Percentiles rank a stretch among this genome's conserved stretches.
Conservation (phyloP, 2,113 vertebrate species). For the Dipodomys stephensi region DNA sequence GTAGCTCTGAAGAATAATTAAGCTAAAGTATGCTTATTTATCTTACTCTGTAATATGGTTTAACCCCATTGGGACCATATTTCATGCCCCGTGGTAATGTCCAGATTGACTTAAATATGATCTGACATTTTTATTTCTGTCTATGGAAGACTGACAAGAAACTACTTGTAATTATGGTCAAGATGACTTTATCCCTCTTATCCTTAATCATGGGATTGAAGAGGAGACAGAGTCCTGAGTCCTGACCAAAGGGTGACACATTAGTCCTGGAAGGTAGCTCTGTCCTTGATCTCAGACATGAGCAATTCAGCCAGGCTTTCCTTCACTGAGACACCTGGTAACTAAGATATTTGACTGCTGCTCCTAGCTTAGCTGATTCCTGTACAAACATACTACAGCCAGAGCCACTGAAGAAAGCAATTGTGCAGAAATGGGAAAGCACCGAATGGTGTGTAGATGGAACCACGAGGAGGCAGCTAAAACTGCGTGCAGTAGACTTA, state of each 20-base stretch:
- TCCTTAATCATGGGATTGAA: background rate
- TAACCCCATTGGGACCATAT: background rate
- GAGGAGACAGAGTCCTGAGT: background rate
- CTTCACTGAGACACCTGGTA: no score
- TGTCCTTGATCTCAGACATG: background rate
- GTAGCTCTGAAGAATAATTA: background rate
- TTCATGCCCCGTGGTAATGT: background rate
- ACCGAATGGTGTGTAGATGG: background rate
- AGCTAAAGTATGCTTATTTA: background rate
- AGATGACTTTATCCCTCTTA: background rate
- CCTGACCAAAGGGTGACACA: background rate
- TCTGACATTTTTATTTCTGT: background rate
- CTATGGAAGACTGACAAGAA: background rate
- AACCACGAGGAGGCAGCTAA: background rate
- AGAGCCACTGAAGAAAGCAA: background rate
- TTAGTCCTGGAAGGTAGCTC: background rate
- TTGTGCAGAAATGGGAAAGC: background rate
- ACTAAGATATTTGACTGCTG: background rate
- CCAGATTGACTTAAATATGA: background rate
- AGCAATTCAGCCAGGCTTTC: rapidly evolving
- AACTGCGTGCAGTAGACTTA: rapidly evolving
- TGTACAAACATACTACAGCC: background rate
- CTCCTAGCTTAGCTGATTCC: background rate
- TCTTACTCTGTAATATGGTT: background rate
- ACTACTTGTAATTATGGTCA: background rate